These are phyloP conservation scores for Pandemis cinnamomeana DNA, from an alignment of 2,888 invertebrate genomes.

Conservation along the genomic window DNA sequence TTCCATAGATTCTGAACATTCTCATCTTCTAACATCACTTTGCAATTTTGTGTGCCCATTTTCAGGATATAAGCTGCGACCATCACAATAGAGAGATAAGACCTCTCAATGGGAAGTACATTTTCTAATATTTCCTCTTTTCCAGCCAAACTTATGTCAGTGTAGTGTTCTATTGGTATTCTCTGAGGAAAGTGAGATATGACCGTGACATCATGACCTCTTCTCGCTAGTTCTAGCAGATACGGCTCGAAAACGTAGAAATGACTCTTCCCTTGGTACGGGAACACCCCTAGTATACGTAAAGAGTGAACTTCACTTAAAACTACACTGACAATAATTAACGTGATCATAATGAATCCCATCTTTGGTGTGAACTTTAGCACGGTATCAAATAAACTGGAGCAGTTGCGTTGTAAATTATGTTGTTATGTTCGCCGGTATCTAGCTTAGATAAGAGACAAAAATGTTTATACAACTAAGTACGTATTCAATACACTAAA, in stretches of 20 bases:
- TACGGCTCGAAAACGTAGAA: conserved; percentile 86
- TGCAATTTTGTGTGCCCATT: conserved; percentile 60
- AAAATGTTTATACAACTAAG: background rate
- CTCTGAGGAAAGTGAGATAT: conserved; percentile 85
- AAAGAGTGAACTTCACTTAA: conserved; percentile 53
- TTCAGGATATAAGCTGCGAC: conserved; percentile 51
- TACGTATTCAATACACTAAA: background rate
- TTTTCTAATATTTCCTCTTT: conserved; percentile 59
- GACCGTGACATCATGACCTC: conserved; percentile 87
- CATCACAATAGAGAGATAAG: conserved; percentile 52
- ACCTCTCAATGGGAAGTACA: conserved; percentile 55
- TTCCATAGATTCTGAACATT: conserved; percentile 68
- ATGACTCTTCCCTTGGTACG: conserved; percentile 88
- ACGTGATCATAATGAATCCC: conserved; percentile 3
- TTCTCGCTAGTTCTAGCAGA: conserved; percentile 82
- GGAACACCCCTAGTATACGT: conserved; percentile 86
- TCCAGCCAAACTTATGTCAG: conserved; percentile 66
- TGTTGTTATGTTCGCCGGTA: background rate
- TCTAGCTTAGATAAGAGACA: background rate
- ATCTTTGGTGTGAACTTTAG: conserved; percentile 3
- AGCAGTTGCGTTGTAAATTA: background rate
- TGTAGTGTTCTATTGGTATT: conserved; percentile 61
- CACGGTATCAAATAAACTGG: background rate
- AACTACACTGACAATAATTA: conserved; percentile 42
- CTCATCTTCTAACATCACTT: conserved; percentile 56